phyloP scores from a whole-genome alignment of 2,113 vertebrate species.

The Dromiciops gliroides region DNA sequence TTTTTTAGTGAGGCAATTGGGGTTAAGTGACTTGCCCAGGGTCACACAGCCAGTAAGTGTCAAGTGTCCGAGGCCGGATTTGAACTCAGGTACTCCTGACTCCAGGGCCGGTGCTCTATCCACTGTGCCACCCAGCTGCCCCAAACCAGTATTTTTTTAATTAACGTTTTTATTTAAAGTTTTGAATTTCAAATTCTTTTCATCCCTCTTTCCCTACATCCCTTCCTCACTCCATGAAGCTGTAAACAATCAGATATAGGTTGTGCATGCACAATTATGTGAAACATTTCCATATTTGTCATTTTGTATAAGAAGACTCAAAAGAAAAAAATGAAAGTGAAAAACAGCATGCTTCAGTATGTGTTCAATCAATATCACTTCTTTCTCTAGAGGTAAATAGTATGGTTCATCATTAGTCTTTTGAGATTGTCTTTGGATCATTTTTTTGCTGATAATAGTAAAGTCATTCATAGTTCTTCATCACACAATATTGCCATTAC shows the following conservation, averaged over 20 bases:
- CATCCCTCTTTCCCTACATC: no score
- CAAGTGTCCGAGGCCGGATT: no score
- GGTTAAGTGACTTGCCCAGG: no score
- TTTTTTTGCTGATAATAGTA: not conserved
- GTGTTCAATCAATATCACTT: not conserved
- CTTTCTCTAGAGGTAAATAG: not conserved
- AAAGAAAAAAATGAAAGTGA: no score
- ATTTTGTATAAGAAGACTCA: not conserved
- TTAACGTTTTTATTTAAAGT: no score
- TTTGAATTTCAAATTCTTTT: no score
- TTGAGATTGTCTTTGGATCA: not conserved
- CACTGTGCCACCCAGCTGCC: no score
- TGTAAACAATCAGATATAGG: not conserved
- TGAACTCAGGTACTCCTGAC: no score
- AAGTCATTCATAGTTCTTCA: not conserved
- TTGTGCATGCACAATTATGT: not conserved
- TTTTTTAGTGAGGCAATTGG: no score
- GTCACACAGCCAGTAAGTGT: no score
- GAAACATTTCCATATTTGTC: not conserved
- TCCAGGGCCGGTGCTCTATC: no score
- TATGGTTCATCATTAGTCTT: not conserved
- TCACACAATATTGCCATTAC: not conserved
- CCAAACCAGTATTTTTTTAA: not conserved
- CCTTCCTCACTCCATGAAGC: not conserved
- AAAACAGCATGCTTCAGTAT: not conserved